Conservation (phyloP, 2,888 invertebrate species). For the Amphipoea lucens region DNA sequence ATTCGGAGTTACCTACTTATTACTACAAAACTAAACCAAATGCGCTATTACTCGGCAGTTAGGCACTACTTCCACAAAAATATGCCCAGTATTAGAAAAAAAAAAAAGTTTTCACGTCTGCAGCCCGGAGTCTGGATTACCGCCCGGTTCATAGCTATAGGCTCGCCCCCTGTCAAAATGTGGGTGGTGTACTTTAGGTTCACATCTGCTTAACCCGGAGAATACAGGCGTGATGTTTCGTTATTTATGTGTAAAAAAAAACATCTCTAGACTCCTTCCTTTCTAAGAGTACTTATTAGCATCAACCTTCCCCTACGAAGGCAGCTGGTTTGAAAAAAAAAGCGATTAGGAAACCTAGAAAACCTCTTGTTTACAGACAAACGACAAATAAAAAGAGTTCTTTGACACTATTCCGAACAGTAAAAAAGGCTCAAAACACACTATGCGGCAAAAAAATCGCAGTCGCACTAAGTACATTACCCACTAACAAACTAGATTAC, state of each 20-base stretch:
- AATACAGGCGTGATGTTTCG: not conserved
- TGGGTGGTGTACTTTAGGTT: not conserved
- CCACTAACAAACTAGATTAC: constrained; percentile 64
- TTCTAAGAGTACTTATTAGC: not conserved
- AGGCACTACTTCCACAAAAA: not conserved
- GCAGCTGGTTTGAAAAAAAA: not conserved
- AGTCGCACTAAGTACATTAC: constrained; percentile 31
- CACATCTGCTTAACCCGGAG: not conserved
- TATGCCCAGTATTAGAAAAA: not conserved
- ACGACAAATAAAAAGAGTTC: constrained; percentile 16
- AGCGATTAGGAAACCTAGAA: not conserved
- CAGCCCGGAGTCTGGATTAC: not conserved
- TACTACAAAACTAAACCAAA: constrained; percentile 2
- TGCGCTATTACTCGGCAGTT: not conserved
- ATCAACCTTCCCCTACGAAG: not conserved
- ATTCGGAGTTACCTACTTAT: not conserved
- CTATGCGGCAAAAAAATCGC: constrained; percentile 44
- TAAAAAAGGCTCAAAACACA: constrained; percentile 8
- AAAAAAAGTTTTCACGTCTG: not conserved
- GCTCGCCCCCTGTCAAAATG: not conserved
- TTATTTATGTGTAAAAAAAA: not conserved
- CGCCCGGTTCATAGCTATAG: not conserved
- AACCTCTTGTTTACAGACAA: constrained; percentile 8
- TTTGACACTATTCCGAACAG: constrained; percentile 8
- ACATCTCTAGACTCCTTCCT: not conserved